Conservation (phyloP, 2,113 vertebrate species). For the Ascaphus truei region DNA sequence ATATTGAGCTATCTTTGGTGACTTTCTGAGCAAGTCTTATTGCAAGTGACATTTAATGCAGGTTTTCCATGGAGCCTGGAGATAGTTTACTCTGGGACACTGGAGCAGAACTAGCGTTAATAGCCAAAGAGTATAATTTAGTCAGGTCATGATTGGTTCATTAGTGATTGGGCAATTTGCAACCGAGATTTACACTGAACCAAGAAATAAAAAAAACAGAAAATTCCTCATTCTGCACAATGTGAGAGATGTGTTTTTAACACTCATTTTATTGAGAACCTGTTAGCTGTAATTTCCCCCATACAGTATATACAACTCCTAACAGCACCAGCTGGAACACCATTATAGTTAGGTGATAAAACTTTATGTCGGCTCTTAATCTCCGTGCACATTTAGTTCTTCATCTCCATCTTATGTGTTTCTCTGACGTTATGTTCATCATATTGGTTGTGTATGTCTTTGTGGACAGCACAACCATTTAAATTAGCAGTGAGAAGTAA, state of each 20-base stretch:
- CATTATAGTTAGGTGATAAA: slow-evolving; percentile 28
- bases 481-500: slow-evolving; percentile 28
- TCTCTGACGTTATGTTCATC: slow-evolving; percentile 28
- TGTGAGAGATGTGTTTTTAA: slow-evolving; percentile 19
- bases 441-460: slow-evolving; percentile 23
- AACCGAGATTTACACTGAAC: slow-evolving; percentile 23
- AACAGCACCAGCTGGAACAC: slow-evolving; percentile 20
- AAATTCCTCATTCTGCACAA: slow-evolving; percentile 18
- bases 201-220: background rate
- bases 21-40: too few species aligned
- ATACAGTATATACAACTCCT: slow-evolving; percentile 26
- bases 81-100: background rate
- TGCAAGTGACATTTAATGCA: background rate
- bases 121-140: slow-evolving; percentile 10
- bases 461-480: slow-evolving; percentile 16
- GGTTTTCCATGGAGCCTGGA: background rate
- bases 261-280: slow-evolving; percentile 29
- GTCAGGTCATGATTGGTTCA: slow-evolving; percentile 24
- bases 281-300: slow-evolving; percentile 20
- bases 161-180: slow-evolving; percentile 17
- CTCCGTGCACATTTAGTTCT: slow-evolving; percentile 19
- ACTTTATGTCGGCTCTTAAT: slow-evolving; percentile 24
- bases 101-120: slow-evolving; percentile 4
- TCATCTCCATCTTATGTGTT: slow-evolving; percentile 18
- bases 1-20: too few species aligned